phyloP scores from a whole-genome alignment of 2,797 vertebrate species.

The Xiphorhynchus erythropygius region DNA sequence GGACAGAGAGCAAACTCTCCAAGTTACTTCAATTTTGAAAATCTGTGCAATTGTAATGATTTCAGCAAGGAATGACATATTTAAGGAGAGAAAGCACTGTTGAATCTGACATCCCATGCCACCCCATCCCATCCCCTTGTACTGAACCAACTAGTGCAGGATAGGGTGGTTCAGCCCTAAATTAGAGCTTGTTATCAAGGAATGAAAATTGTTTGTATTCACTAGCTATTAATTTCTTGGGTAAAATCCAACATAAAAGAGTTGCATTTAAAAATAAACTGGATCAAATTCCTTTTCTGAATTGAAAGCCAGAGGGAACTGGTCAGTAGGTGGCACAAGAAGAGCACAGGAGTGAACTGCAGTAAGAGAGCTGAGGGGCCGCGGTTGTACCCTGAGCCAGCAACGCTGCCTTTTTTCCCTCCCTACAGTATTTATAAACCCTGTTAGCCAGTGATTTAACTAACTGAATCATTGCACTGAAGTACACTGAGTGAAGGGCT shows the following conservation, averaged over 20 bases:
- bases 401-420: not conserved
- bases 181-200: not conserved
- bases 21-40: not conserved
- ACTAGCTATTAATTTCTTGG: not conserved
- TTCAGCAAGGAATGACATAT: not conserved
- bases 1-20: not conserved
- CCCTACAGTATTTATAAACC: not conserved
- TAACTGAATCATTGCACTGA: not conserved
- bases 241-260: not conserved
- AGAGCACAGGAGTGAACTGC: not conserved
- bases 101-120: not conserved
- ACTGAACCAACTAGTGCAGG: not conserved
- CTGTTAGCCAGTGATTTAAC: not conserved
- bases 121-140: not conserved
- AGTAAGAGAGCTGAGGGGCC: accelerated
- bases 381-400: not conserved
- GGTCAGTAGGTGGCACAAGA: conserved; percentile 69
- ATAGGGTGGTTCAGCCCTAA: not conserved
- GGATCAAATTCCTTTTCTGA: not conserved
- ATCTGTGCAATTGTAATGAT: not conserved
- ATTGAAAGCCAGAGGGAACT: not conserved
- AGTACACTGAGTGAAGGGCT: not conserved
- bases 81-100: not conserved
- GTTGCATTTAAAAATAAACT: not conserved
- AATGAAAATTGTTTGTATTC: not conserved